Percentiles rank a stretch among this genome's conserved stretches.
Evolutionary conservation across 1,140 invertebrate genomes (phyloP).

Genomic region (Cotesia glomerata): DNA sequence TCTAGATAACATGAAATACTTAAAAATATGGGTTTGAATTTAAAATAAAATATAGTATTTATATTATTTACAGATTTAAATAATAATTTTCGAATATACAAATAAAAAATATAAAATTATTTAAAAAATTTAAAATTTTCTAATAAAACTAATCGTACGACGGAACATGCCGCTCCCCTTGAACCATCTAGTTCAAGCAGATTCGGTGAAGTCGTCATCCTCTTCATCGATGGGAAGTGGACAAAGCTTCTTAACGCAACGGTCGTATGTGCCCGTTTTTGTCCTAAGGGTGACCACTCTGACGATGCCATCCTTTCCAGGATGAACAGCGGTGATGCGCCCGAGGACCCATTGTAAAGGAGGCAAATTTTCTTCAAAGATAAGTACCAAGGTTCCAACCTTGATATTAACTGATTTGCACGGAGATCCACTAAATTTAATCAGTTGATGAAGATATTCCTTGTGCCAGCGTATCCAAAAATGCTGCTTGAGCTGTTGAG

Average conservation of each 20-base stretch:
- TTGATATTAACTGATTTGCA: conserved; percentile 21
- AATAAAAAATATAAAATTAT: too few species aligned
- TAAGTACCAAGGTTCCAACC: conserved; percentile 37
- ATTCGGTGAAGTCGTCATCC: background rate
- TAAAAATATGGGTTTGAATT: too few species aligned
- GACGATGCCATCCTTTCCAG: conserved; percentile 37
- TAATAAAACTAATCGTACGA: too few species aligned
- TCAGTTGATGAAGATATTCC: conserved; percentile 32
- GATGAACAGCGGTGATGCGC: conserved; percentile 36
- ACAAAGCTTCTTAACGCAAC: too few species aligned
- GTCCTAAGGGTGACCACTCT: conserved; percentile 42
- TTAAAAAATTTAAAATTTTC: too few species aligned
- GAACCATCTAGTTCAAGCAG: conserved; percentile 4
- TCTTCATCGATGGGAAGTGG: too few species aligned
- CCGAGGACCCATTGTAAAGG: conserved; percentile 42
- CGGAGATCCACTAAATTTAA: background rate
- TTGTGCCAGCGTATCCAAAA: conserved; percentile 32
- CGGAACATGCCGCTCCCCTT: background rate
- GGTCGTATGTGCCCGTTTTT: too few species aligned
- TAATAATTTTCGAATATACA: too few species aligned
- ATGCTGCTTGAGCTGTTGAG: conserved; percentile 24
- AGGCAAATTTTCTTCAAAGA: conserved; percentile 9
- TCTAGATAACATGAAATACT: too few species aligned
- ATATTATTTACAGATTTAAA: too few species aligned
- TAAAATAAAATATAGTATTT: too few species aligned